Evolutionary conservation across 2,888 invertebrate genomes (phyloP).

Genomic region (Tetropium fuscum): DNA sequence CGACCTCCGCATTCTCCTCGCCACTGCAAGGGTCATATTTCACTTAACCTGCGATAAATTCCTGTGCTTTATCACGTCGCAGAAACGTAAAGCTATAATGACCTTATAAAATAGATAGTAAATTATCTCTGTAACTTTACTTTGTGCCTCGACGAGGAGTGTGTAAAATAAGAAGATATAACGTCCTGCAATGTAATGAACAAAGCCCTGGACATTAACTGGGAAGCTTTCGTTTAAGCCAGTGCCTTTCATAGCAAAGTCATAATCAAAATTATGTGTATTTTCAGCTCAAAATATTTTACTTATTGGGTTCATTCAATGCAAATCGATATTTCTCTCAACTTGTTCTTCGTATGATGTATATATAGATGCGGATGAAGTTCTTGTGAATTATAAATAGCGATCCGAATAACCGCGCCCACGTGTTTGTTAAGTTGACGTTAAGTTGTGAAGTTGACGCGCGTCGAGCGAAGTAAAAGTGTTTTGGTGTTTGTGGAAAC

Average conservation of each 20-base stretch:
- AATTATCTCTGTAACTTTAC: conserved; percentile 46
- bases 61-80: conserved; percentile 56
- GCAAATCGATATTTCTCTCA: too few relatives aligned
- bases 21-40: conserved; percentile 56
- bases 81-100: conserved; percentile 56
- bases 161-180: conserved; percentile 12
- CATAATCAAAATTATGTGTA: too few relatives aligned
- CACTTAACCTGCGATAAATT: conserved; percentile 62
- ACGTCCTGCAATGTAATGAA: conserved; percentile 20
- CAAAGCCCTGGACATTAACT: conserved; percentile 10
- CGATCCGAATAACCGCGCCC: too few relatives aligned
- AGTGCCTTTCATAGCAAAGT: not conserved
- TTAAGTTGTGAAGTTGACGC: too few relatives aligned
- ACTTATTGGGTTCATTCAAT: not conserved
- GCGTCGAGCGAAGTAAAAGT: too few relatives aligned
- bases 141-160: conserved; percentile 24
- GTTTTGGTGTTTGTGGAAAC: too few relatives aligned
- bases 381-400: too few relatives aligned
- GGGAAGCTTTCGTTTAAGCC: not conserved
- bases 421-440: too few relatives aligned
- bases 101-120: conserved; percentile 59
- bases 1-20: conserved; percentile 43
- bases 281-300: too few relatives aligned
- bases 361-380: too few relatives aligned
- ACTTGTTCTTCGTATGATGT: too few relatives aligned